Evolutionary conservation across 2,113 vertebrate species (phyloP).

Genomic region (Mobula birostris): DNA sequence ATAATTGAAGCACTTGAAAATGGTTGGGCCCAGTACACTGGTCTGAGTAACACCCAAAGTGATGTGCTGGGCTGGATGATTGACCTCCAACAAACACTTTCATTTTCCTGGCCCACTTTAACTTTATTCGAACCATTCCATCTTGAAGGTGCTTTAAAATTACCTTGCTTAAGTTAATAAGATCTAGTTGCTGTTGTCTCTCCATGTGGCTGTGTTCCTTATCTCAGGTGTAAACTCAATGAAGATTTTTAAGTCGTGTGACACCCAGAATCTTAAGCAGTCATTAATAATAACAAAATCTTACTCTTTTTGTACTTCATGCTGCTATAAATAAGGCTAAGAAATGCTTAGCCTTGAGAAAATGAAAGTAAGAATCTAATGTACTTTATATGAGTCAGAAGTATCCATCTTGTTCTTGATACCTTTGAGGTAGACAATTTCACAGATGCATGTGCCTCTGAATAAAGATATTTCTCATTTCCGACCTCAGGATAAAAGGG

Average conservation of each 20-base stretch:
- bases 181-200: neutral
- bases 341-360: too few relatives aligned
- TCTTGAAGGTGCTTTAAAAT: neutral
- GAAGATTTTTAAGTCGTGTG: too few relatives aligned
- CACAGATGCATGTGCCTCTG: too few relatives aligned
- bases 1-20: too few relatives aligned
- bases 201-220: neutral
- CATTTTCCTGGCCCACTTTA: neutral
- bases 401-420: too few relatives aligned
- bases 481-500: too few relatives aligned
- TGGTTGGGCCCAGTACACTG: too few relatives aligned
- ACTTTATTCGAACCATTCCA: neutral
- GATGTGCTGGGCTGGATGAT: too few relatives aligned
- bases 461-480: too few relatives aligned
- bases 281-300: neutral
- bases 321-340: neutral
- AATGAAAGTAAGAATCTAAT: neutral
- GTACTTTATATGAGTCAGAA: neutral
- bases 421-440: too few relatives aligned
- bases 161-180: neutral
- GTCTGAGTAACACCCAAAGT: too few relatives aligned
- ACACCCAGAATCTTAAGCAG: neutral
- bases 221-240: neutral
- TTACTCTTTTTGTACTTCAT: neutral
- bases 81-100: too few relatives aligned